These are phyloP conservation scores for Budorcas taxicolor DNA, from an alignment of 2,113 vertebrate genomes.

Conservation along the genomic window DNA sequence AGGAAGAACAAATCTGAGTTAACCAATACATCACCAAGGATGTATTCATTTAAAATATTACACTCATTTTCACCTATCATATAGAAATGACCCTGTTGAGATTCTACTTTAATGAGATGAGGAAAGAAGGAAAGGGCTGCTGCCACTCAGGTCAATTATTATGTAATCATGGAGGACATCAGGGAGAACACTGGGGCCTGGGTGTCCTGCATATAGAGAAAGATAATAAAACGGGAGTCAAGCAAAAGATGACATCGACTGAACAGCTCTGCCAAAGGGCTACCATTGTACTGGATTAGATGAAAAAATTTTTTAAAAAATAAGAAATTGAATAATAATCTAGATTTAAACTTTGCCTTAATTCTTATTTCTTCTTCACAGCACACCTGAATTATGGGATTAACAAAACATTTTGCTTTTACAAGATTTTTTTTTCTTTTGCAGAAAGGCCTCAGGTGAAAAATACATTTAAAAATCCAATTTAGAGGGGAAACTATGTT, in stretches of 20 bases:
- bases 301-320: background rate
- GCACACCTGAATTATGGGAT: background rate
- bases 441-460: background rate
- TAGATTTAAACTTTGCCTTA: background rate
- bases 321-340: background rate
- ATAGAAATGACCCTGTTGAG: background rate
- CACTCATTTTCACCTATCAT: background rate
- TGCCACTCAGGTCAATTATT: background rate
- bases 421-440: background rate
- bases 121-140: background rate
- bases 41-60: background rate
- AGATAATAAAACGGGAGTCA: background rate
- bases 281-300: background rate
- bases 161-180: background rate
- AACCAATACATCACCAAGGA: background rate
- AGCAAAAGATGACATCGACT: background rate
- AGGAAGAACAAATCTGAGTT: background rate
- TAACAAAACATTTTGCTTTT: background rate
- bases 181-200: background rate
- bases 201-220: background rate
- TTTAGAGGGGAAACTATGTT: background rate
- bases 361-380: background rate
- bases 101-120: background rate
- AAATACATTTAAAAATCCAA: constrained; percentile 20
- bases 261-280: background rate